These are phyloP conservation scores for Venustoraphidia nigricollis DNA, from an alignment of 2,888 invertebrate genomes.

Conservation along the genomic window DNA sequence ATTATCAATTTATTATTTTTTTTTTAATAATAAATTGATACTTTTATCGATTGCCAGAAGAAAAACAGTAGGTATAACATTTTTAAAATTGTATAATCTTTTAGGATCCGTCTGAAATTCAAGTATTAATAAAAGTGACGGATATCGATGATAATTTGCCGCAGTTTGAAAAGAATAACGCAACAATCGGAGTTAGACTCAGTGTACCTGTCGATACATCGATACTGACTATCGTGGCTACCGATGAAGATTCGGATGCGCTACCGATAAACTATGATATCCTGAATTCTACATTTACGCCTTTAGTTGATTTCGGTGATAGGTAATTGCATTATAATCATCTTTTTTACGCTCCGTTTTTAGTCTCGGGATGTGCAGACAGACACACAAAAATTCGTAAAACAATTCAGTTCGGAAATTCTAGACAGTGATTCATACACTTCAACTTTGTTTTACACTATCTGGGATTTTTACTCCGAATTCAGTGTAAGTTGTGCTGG, in stretches of 20 bases:
- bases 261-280: constrained; percentile 45
- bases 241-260: constrained; percentile 52
- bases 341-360: too few relatives aligned
- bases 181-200: constrained; percentile 55
- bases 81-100: not conserved
- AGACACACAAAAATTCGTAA: too few relatives aligned
- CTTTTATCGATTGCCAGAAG: too few relatives aligned
- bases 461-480: too few relatives aligned
- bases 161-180: constrained; percentile 41
- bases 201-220: constrained; percentile 60
- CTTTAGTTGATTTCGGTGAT: constrained; percentile 20
- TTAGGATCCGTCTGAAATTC: constrained; percentile 51
- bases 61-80: too few relatives aligned
- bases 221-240: constrained; percentile 48
- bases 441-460: too few relatives aligned
- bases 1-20: too few relatives aligned
- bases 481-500: too few relatives aligned
- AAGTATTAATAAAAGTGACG: constrained; percentile 42
- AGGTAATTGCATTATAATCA: not conserved
- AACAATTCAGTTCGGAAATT: too few relatives aligned
- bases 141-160: constrained; percentile 67
- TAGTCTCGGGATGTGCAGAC: too few relatives aligned
- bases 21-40: too few relatives aligned
- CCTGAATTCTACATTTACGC: constrained; percentile 38
- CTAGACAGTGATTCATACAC: too few relatives aligned